Evolutionary conservation across 2,113 vertebrate genomes (phyloP), one percentile per base, ranked within the genome.

Genomic region (Hoplias malabaricus): DNA sequence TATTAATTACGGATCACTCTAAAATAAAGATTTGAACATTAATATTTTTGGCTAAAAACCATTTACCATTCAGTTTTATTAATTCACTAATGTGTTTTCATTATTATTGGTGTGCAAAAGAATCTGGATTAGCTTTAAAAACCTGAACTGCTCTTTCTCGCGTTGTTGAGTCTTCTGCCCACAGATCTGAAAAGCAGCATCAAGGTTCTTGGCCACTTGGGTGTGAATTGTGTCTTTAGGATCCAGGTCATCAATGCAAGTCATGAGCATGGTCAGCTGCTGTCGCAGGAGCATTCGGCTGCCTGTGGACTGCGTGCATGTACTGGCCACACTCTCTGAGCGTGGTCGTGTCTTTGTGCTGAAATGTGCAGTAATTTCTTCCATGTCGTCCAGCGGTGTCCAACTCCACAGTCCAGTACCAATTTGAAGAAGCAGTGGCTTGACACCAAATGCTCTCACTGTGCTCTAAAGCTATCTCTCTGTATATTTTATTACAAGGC

Each of bases 191-290:
- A 94, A 91, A 69, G 90, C 92, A 23, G 88, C 83, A 42, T 94
- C 92, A 71, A 93, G 84, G 0, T 87, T 90, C 69, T 87, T 87
- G 3, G 87, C 89, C 80, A 95, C 85, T 66, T 91, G 86, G 0
- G 93, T 74, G 0, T 92, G 89, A 2, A 91, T 75, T 59, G 92
- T 84, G 1, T 89, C 84, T 9, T 86, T 77, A 0, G 89, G 87
- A 80, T 87, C 85, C 78, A 93, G 80, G 81, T 94, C 89, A 33
- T 94, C 92, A 13, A 92, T 56, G 0, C 88, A 93, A 7, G 90
- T 90, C 84, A 91, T 89, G 0, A 92, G 91, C 80, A 91, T 91
- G 13, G 84, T 85, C 62, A 94, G 84, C 1, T 85, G 90, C 4
- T 94, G 92, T 0, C 91, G 89, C 78, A 95, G 90, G 31, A 80